phyloP scores from a whole-genome alignment of 37 sponge, comb jelly and placozoan species.

The Haliclona indistincta region DNA sequence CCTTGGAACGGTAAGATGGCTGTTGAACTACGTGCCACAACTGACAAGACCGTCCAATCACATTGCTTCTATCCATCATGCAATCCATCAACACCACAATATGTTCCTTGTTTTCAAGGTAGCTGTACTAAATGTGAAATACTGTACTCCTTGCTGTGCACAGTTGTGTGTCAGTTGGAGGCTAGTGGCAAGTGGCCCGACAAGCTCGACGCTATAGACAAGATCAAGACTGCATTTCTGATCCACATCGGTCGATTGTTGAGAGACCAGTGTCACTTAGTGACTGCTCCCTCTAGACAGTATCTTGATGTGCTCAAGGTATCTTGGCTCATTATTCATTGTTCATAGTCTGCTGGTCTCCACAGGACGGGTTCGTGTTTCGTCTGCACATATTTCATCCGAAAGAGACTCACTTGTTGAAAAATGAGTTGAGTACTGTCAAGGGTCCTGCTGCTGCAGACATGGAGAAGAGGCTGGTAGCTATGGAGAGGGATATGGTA shows the following conservation, averaged over 20 bases:
- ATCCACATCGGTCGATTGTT: constrained; percentile 61
- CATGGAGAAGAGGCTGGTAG: not conserved
- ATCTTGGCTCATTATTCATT: not conserved
- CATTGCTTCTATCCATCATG: constrained; percentile 76
- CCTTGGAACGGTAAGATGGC: constrained; percentile 63
- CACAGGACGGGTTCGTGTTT: constrained; percentile 76
- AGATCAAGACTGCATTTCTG: constrained; percentile 91
- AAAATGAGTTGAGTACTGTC: constrained; percentile 1
- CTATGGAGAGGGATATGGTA: constrained; percentile 34
- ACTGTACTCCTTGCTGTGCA: not conserved
- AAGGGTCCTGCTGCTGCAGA: not conserved
- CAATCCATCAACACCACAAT: constrained; percentile 51
- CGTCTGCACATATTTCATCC: constrained; percentile 69
- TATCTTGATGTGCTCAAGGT: constrained; percentile 81
- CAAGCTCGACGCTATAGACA: constrained; percentile 75
- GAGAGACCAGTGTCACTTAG: constrained; percentile 24
- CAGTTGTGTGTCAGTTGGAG: constrained; percentile 89
- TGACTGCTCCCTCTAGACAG: constrained; percentile 60
- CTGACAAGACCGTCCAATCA: constrained; percentile 24
- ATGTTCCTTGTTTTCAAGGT: constrained; percentile 67
- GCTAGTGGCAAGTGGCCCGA: constrained; percentile 99
- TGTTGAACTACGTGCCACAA: constrained; percentile 5
- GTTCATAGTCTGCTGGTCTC: not conserved
- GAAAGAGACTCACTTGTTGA: constrained; percentile 46
- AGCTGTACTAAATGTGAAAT: not conserved